Evolutionary conservation across 2,797 vertebrate species (phyloP).

Genomic region (Hydrocynus forskahlii): DNA sequence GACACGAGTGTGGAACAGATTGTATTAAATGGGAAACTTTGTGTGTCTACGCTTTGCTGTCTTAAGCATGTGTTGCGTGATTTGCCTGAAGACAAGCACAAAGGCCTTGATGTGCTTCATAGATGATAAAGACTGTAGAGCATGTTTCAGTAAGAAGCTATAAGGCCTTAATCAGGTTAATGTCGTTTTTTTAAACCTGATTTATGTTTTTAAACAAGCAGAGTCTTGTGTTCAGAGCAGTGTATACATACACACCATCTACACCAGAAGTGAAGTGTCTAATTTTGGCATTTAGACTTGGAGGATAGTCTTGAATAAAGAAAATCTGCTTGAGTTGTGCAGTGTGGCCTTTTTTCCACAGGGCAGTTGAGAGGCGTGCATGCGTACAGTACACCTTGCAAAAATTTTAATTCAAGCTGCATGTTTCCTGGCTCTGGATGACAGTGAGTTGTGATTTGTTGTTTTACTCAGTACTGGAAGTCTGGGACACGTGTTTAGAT

Average conservation of each 20-base stretch:
- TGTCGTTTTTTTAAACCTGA: not conserved
- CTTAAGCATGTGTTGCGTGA: not conserved
- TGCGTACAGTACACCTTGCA: too few relatives aligned
- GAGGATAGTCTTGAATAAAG: not conserved
- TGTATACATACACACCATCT: not conserved
- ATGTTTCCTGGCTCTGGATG: not conserved
- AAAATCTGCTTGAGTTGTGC: not conserved
- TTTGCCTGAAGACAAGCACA: not conserved
- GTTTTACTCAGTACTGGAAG: not conserved
- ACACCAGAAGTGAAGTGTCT: not conserved
- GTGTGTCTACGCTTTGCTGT: not conserved
- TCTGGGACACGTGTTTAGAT: slow-evolving; percentile 17
- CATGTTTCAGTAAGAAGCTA: too few relatives aligned
- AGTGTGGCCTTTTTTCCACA: too few relatives aligned
- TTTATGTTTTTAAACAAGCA: not conserved
- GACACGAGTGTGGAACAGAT: too few relatives aligned
- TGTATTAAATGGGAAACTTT: not conserved
- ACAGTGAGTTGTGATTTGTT: too few relatives aligned
- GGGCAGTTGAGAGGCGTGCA: too few relatives aligned
- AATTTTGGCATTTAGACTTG: not conserved
- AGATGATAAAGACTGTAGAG: not conserved
- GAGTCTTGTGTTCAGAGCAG: not conserved
- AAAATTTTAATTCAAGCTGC: not conserved
- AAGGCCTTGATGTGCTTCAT: not conserved
- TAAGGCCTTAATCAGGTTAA: not conserved